Conservation (phyloP, 1,140 invertebrate species). For the Dreissena rostriformis region DNA sequence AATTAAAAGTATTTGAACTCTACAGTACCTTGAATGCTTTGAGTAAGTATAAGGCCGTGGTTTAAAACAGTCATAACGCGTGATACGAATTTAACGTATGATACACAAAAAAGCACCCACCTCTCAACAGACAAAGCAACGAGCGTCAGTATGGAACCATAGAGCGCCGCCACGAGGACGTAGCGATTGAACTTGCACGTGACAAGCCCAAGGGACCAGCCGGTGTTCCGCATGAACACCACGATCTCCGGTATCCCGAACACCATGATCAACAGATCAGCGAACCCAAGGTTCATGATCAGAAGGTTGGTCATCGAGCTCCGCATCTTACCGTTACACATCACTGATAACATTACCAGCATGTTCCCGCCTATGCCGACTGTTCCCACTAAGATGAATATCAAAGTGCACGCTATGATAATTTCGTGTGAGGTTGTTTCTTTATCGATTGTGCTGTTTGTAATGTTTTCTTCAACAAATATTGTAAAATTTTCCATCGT, state of each 20-base stretch:
- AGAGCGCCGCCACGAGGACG: slow-evolving; percentile 78
- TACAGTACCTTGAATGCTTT: too few species aligned
- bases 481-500: too few species aligned
- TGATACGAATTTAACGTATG: too few species aligned
- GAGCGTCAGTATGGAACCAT: slow-evolving; percentile 80
- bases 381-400: slow-evolving; percentile 64
- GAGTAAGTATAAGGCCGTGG: too few species aligned
- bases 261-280: slow-evolving; percentile 79
- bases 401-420: slow-evolving; percentile 38
- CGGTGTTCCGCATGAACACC: slow-evolving; percentile 79
- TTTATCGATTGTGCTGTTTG: not conserved
- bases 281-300: slow-evolving; percentile 71
- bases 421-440: slow-evolving; percentile 17
- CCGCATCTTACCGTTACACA: slow-evolving; percentile 69
- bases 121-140: slow-evolving; percentile 81
- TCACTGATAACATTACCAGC: slow-evolving; percentile 65
- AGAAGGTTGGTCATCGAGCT: slow-evolving; percentile 71
- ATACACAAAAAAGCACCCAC: slow-evolving; percentile 69
- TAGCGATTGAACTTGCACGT: slow-evolving; percentile 79
- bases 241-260: slow-evolving; percentile 80
- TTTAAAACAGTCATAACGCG: too few species aligned
- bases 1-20: too few species aligned
- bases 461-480: too few species aligned
- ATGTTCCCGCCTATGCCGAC: slow-evolving; percentile 64
- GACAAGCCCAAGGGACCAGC: slow-evolving; percentile 76